A percentile compares a stretch with the other conserved stretches of the same genome.
Evolutionary conservation across 2,797 vertebrate species (phyloP).

Genomic region (Zenarchopterus dispar): DNA sequence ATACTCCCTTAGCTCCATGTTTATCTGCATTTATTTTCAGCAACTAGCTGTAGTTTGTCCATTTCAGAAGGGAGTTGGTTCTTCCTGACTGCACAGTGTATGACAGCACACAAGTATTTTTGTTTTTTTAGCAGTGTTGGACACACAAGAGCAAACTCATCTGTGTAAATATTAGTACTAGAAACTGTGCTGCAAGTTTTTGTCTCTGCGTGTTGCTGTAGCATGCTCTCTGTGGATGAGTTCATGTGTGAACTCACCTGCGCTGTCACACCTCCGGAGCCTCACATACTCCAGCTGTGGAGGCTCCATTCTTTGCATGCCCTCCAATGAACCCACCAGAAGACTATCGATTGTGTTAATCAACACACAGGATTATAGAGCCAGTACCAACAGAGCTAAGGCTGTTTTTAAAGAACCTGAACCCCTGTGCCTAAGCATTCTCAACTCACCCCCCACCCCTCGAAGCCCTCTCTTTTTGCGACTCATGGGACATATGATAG

Average conservation of each 20-base stretch:
- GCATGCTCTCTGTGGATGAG: conserved; percentile 23
- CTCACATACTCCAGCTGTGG: conserved; percentile 56
- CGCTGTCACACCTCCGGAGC: conserved; percentile 70
- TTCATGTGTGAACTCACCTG: conserved; percentile 69
- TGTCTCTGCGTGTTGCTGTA: background rate
- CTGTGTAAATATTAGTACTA: background rate
- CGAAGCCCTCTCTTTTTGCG: conserved; percentile 23
- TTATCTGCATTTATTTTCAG: too few relatives aligned
- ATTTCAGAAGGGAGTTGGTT: background rate
- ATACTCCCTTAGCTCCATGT: too few relatives aligned
- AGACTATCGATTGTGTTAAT: conserved; percentile 20
- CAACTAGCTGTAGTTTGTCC: too few relatives aligned
- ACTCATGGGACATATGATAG: conserved; percentile 78
- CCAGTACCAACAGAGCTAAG: conserved; percentile 21
- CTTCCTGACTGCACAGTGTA: background rate
- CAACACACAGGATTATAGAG: conserved; percentile 21
- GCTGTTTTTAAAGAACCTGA: conserved; percentile 70
- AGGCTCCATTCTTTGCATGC: conserved; percentile 62
- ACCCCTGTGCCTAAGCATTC: conserved; percentile 37
- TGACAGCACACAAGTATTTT: conserved; percentile 6
- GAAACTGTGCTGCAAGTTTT: background rate
- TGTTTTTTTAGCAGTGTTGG: conserved; percentile 4
- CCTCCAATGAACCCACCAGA: conserved; percentile 17
- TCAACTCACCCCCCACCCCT: conserved; percentile 28
- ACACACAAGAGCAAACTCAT: background rate